Evolutionary conservation across 2,888 invertebrate genomes (phyloP), one percentile per base, ranked within the genome.

Genomic region (Drosophila mettleri): DNA sequence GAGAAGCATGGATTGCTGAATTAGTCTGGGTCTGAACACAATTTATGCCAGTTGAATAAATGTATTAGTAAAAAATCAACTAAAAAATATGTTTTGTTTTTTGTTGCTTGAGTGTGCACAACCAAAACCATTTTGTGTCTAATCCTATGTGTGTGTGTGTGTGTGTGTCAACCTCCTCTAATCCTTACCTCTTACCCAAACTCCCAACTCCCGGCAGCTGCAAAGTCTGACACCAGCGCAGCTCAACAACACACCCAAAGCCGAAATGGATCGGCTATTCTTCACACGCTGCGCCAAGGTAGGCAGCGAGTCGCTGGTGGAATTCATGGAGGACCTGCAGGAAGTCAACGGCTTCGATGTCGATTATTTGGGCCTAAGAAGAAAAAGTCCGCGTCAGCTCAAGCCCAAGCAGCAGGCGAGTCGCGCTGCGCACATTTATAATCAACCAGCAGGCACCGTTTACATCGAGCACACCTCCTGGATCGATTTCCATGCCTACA

Each of bases 261-360:
- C 97, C 1, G 94, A 94, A 72, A 94, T 94, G 41, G 95, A 97
- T 64, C 93, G 96, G n/a, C 90, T 98, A 43, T 97, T 97, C 93
- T 97, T 97, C 93, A 97, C 98, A 92, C 94, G 97, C 16, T 97
- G 97, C 52, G 97, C 98, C 14, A 98, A 98, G 93, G 97, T 97
- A 36, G 97, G 97, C 69, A 97, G 97, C 57, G 97, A 97, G 92
- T 96, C 97, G 9, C 95, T 97, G 88, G 95, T 97, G 95, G 96
- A 97, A 90, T 80, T 91, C 22, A 68, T 91, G 67, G 69, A 76
- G 24, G 54, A 78, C 5, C 51, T 91, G 29, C 79, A 80, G 65
- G 46, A 71, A 0, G 64, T 84, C 5, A 86, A 87, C 54, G 94
- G 95, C 29, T 95, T 96, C 0, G 94, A 57, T 0, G 48, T 92